Evolutionary conservation across 2,888 invertebrate species (phyloP).

Genomic region (Drosophila recens): DNA sequence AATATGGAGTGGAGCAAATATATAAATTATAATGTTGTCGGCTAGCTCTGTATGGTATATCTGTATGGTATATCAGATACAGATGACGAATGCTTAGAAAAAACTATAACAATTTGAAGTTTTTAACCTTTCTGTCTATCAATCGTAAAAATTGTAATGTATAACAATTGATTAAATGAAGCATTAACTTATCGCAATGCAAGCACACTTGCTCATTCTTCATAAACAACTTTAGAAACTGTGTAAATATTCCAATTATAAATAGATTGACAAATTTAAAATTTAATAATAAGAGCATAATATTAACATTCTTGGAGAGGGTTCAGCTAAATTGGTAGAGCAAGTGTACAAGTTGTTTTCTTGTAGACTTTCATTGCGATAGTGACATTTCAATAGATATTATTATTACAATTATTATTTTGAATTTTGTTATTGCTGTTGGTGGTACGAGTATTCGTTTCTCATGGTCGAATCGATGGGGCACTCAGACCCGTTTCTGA

Average conservation of each 20-base stretch:
- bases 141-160: background rate
- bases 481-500: conserved; percentile 25
- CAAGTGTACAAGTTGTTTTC: background rate
- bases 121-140: background rate
- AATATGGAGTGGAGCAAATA: too few species aligned
- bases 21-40: too few species aligned
- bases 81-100: too few species aligned
- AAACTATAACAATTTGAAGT: background rate
- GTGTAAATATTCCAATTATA: background rate
- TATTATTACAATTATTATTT: conserved; percentile 7
- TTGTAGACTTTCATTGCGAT: conserved; percentile 15
- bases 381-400: conserved; percentile 10
- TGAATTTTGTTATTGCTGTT: conserved; percentile 5
- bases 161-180: background rate
- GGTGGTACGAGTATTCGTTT: conserved; percentile 13
- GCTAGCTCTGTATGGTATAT: too few species aligned
- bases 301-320: background rate
- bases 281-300: background rate
- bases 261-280: background rate
- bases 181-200: too few species aligned
- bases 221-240: background rate
- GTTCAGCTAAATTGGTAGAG: background rate
- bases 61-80: too few species aligned
- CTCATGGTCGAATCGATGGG: conserved; percentile 25
- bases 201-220: too few species aligned